Conservation (phyloP, 2,888 invertebrate species). For the Lypha dubia region DNA sequence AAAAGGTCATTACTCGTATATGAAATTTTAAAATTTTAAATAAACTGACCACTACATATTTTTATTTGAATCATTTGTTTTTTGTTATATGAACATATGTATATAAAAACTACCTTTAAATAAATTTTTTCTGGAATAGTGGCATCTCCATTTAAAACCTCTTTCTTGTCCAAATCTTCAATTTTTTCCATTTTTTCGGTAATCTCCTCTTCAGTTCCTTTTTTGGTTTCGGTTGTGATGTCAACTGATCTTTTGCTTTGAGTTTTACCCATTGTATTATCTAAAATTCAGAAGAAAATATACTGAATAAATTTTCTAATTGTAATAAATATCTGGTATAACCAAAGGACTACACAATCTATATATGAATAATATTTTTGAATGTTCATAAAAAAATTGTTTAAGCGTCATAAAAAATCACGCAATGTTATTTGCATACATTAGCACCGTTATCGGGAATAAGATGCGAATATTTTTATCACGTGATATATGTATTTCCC, state of each 20-base stretch:
- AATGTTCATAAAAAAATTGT: too few species aligned
- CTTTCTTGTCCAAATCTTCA: constrained; percentile 89
- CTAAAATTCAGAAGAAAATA: constrained; percentile 35
- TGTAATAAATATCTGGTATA: too few species aligned
- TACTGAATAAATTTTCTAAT: neutral
- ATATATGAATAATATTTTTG: too few species aligned
- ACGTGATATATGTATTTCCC: too few species aligned
- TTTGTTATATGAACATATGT: neutral
- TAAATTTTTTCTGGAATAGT: constrained; percentile 87
- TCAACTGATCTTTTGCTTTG: constrained; percentile 95
- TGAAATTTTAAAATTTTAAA: too few species aligned
- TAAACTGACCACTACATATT: too few species aligned
- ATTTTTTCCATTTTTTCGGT: constrained; percentile 90
- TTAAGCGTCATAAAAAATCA: too few species aligned
- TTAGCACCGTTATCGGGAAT: too few species aligned
- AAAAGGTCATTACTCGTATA: too few species aligned
- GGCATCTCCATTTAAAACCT: constrained; percentile 88
- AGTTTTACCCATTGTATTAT: constrained; percentile 90
- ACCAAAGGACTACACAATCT: too few species aligned
- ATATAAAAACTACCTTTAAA: constrained; percentile 61
- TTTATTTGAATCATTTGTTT: neutral
- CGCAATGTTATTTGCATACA: too few species aligned
- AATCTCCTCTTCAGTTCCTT: constrained; percentile 85
- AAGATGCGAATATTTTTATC: too few species aligned
- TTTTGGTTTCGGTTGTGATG: constrained; percentile 89